Conservation (phyloP, 2,797 vertebrate species). For the Melanotaenia parkinsoni region DNA sequence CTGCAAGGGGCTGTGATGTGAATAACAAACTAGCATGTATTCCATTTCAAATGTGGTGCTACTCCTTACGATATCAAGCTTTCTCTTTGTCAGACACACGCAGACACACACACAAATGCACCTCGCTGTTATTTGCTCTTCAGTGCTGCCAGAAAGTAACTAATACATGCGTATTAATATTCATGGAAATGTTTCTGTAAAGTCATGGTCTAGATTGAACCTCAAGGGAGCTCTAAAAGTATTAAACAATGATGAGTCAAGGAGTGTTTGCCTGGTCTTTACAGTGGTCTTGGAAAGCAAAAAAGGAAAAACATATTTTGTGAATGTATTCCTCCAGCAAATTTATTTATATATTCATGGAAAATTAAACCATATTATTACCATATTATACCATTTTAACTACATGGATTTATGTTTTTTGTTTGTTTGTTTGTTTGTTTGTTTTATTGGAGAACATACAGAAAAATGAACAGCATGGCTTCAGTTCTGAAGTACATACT, state of each 20-base stretch:
- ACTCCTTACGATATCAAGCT: constrained; percentile 17
- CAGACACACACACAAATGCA: constrained; percentile 12
- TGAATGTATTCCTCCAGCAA: not conserved
- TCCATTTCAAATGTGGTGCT: constrained; percentile 35
- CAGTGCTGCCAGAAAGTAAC: constrained; percentile 15
- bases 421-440: not conserved
- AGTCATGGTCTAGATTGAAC: constrained; percentile 44
- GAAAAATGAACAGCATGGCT: too few relatives aligned
- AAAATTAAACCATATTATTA: not conserved
- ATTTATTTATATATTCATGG: not conserved
- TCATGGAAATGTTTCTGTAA: constrained; percentile 54
- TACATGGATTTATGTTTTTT: not conserved
- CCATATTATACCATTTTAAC: too few relatives aligned
- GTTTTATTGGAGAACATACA: not conserved
- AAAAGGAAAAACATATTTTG: not conserved
- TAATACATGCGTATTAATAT: constrained; percentile 63
- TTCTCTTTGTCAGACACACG: not conserved
- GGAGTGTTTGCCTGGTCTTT: constrained; percentile 35
- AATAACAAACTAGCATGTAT: constrained; percentile 47
- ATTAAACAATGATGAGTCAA: constrained; percentile 55
- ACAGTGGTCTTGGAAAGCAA: constrained; percentile 20
- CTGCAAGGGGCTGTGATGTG: constrained; percentile 47
- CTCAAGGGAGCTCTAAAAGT: constrained; percentile 32
- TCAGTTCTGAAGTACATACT: too few relatives aligned
- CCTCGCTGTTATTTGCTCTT: constrained; percentile 26